phyloP scores from a whole-genome alignment of 2,797 vertebrate genomes.

The Pteronotus mesoamericanus region DNA sequence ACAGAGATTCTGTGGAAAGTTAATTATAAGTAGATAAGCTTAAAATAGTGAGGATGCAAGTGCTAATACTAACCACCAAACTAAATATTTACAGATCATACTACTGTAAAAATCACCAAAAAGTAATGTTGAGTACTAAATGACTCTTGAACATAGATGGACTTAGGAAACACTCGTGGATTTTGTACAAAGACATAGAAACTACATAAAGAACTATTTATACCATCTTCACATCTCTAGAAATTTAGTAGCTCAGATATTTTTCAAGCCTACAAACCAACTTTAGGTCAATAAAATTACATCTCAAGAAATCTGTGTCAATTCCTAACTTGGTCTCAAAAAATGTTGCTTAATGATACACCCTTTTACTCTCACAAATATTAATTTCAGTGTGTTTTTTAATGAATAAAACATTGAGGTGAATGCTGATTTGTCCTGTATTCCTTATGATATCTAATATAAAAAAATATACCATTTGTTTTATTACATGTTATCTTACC shows the following conservation, averaged over 20 bases:
- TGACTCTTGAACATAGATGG: neutral
- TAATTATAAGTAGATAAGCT: neutral
- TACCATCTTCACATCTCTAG: neutral
- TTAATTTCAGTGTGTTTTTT: neutral
- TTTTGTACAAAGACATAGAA: neutral
- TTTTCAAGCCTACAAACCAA: neutral
- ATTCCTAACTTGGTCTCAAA: neutral
- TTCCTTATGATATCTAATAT: neutral
- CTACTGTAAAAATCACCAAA: neutral
- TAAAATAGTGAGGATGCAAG: neutral
- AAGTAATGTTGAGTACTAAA: neutral
- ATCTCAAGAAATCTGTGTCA: neutral
- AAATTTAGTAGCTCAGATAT: neutral
- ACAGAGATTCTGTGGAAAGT: neutral
- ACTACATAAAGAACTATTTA: neutral
- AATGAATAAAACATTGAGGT: neutral
- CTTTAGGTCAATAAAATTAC: constrained; percentile 18
- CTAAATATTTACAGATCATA: neutral
- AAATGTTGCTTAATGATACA: neutral
- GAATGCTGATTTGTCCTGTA: neutral
- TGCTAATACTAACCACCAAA: neutral
- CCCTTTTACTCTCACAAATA: neutral
- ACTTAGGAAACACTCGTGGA: neutral
- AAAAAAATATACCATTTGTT: neutral
- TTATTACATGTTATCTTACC: neutral